These are phyloP conservation scores for Apotomis betuletana DNA, from an alignment of 2,888 invertebrate species.

Conservation along the genomic window DNA sequence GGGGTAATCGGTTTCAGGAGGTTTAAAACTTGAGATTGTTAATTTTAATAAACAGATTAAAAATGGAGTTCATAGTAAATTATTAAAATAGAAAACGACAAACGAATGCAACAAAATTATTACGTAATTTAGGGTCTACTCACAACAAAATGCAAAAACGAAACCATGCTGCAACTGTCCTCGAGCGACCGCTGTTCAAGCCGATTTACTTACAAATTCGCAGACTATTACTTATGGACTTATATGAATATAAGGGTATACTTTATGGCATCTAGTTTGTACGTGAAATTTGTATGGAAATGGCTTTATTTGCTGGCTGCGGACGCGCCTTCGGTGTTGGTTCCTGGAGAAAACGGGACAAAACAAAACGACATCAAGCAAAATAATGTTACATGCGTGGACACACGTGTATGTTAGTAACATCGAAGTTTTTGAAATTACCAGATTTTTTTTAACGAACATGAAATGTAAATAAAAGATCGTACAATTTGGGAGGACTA, in stretches of 20 bases:
- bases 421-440: conserved; percentile 48
- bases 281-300: conserved; percentile 48
- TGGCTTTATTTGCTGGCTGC: conserved; percentile 69
- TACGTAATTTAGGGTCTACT: conserved; percentile 66
- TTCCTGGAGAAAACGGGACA: conserved; percentile 79
- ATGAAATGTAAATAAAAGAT: neutral
- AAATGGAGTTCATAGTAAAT: conserved; percentile 26
- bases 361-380: conserved; percentile 72
- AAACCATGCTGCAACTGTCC: conserved; percentile 78
- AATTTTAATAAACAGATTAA: conserved; percentile 1
- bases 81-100: conserved; percentile 43
- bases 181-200: conserved; percentile 65
- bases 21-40: neutral
- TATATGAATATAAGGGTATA: conserved; percentile 20
- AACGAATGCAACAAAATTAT: conserved; percentile 47
- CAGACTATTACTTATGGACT: conserved; percentile 8
- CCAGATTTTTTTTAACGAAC: conserved; percentile 11
- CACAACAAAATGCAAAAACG: conserved; percentile 81
- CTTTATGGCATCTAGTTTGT: conserved; percentile 43
- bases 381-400: conserved; percentile 72
- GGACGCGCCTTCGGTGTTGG: conserved; percentile 79
- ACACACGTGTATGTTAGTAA: conserved; percentile 69
- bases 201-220: conserved; percentile 56
- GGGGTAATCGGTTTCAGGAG: neutral
- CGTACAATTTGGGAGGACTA: no score